Evolutionary conservation across 2,113 vertebrate species (phyloP).

Genomic region (Larimichthys polyactis): DNA sequence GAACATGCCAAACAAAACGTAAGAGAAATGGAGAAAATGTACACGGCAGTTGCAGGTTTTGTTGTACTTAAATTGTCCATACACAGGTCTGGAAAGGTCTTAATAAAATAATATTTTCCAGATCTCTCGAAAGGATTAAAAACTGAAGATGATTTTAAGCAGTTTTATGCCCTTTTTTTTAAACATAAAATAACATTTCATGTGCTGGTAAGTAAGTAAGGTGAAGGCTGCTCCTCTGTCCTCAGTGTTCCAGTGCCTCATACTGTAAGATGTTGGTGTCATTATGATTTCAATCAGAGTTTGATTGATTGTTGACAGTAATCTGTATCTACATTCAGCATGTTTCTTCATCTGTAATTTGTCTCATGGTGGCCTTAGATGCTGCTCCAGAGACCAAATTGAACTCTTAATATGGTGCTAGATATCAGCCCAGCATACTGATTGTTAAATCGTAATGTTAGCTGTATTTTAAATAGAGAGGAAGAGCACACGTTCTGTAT

Average conservation of each 20-base stretch:
- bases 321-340: not conserved
- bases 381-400: not conserved
- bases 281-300: not conserved
- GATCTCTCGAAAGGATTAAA: constrained; percentile 1
- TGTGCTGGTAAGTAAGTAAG: constrained; percentile 24
- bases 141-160: not conserved
- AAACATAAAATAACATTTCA: constrained; percentile 19
- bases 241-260: not conserved
- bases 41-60: not conserved
- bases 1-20: constrained; percentile 36
- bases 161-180: not conserved
- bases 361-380: not conserved
- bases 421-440: not conserved
- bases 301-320: not conserved
- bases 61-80: not conserved
- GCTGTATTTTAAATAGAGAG: constrained; percentile 1
- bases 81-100: not conserved
- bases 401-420: not conserved
- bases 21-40: constrained; percentile 14
- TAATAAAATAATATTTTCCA: not conserved
- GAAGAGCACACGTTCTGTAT: not conserved
- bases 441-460: not conserved
- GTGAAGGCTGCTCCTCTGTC: constrained; percentile 1
- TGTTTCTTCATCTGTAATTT: not conserved
- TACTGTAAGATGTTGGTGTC: not conserved